Evolutionary conservation across 2,113 vertebrate species (phyloP).

Genomic region (Psettodes erumei): DNA sequence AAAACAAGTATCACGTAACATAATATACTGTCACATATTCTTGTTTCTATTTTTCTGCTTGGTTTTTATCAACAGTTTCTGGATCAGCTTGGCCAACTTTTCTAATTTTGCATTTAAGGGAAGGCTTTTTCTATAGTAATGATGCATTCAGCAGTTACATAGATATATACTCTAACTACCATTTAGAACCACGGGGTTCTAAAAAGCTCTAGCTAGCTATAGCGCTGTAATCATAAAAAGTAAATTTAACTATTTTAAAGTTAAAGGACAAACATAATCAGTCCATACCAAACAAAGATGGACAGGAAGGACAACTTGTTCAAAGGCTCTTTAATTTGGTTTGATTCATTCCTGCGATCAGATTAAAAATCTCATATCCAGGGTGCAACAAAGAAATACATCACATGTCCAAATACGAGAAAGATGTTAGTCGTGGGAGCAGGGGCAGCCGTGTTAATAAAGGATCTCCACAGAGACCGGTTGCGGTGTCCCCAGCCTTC

Average conservation of each 20-base stretch:
- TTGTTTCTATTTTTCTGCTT: neutral
- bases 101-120: neutral
- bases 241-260: neutral
- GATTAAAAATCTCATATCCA: conserved; percentile 62
- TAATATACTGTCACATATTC: neutral
- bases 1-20: conserved; percentile 37
- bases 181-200: too few relatives aligned
- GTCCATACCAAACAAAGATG: neutral
- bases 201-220: too few relatives aligned
- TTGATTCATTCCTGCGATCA: neutral
- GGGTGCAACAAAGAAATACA: conserved; percentile 59
- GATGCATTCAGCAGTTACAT: neutral
- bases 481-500: conserved; percentile 48
- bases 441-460: conserved; percentile 52
- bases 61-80: too few relatives aligned
- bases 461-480: conserved; percentile 56
- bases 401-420: conserved; percentile 53
- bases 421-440: conserved; percentile 11
- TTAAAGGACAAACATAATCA: neutral
- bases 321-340: conserved; percentile 42
- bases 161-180: too few relatives aligned
- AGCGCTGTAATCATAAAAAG: neutral
- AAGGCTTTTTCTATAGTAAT: neutral
- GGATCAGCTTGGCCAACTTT: neutral
- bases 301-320: neutral